phyloP scores from a whole-genome alignment of 1,140 invertebrate species.

The Helicoverpa zea region DNA sequence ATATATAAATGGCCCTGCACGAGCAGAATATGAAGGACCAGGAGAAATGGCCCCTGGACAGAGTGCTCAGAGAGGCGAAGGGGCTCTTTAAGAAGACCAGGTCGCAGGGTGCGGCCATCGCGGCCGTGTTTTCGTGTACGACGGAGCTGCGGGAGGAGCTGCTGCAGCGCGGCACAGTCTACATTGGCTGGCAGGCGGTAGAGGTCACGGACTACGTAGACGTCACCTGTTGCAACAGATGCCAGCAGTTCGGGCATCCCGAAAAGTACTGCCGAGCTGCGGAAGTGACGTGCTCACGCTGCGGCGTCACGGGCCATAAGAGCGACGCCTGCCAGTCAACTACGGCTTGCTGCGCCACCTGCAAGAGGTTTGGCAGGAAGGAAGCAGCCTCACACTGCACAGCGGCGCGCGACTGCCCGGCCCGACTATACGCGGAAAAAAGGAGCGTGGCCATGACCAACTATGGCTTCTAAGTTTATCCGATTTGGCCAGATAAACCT shows the following conservation, averaged over 20 bases:
- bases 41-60: not conserved
- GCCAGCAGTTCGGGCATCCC: slow-evolving; percentile 62
- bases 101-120: no score
- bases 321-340: no score
- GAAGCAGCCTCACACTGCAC: not conserved
- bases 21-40: slow-evolving; percentile 32
- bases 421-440: slow-evolving; percentile 31
- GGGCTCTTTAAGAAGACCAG: not conserved
- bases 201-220: slow-evolving; percentile 49
- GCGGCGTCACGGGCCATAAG: no score
- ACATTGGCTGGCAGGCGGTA: slow-evolving; percentile 50
- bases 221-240: slow-evolving; percentile 57
- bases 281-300: slow-evolving; percentile 28
- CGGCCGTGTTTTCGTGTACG: not conserved
- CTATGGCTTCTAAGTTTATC: not conserved
- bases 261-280: slow-evolving; percentile 54
- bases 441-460: not conserved
- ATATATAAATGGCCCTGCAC: not conserved
- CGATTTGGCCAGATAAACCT: slow-evolving; percentile 53
- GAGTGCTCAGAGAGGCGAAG: not conserved
- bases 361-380: slow-evolving; percentile 2
- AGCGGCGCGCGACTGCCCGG: slow-evolving; percentile 48
- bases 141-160: slow-evolving; percentile 30
- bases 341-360: not conserved
- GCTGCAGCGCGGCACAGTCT: not conserved